Evolutionary conservation across 2,888 invertebrate genomes (phyloP).

Genomic region (Prosopocoilus inquinatus): DNA sequence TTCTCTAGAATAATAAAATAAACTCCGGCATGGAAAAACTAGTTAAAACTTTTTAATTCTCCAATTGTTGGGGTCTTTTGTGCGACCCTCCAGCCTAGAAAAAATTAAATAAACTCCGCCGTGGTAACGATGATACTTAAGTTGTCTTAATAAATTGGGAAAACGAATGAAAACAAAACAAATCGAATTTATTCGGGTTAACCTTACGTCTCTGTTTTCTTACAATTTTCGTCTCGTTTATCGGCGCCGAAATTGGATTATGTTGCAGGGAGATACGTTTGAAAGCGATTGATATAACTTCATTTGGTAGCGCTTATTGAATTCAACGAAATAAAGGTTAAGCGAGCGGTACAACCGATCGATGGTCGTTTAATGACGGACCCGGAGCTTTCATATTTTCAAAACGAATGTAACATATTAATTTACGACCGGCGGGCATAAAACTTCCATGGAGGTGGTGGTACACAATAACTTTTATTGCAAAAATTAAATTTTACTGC

Average conservation of each 20-base stretch:
- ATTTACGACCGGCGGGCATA: not conserved
- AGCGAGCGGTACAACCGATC: slow-evolving; percentile 11
- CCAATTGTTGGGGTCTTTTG: too few species aligned
- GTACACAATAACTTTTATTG: slow-evolving; percentile 28
- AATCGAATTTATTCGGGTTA: slow-evolving; percentile 33
- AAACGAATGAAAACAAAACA: slow-evolving; percentile 27
- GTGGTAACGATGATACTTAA: not conserved
- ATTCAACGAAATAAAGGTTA: slow-evolving; percentile 19
- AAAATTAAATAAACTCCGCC: too few species aligned
- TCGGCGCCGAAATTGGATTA: slow-evolving; percentile 33
- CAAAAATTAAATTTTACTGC: slow-evolving; percentile 32
- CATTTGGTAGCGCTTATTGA: slow-evolving; percentile 23
- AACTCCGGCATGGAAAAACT: too few species aligned
- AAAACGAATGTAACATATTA: too few species aligned
- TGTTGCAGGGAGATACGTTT: slow-evolving; percentile 22
- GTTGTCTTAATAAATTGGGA: slow-evolving; percentile 18
- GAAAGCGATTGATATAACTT: slow-evolving; percentile 27
- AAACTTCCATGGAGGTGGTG: slow-evolving; percentile 7
- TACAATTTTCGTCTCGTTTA: slow-evolving; percentile 39
- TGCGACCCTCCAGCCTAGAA: too few species aligned
- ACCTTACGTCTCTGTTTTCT: slow-evolving; percentile 36
- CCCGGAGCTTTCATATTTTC: too few species aligned
- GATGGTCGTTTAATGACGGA: too few species aligned
- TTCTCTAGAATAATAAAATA: too few species aligned
- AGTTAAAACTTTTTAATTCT: too few species aligned